phyloP scores from a whole-genome alignment of 2,113 vertebrate genomes.

The Hippocampus comes region DNA sequence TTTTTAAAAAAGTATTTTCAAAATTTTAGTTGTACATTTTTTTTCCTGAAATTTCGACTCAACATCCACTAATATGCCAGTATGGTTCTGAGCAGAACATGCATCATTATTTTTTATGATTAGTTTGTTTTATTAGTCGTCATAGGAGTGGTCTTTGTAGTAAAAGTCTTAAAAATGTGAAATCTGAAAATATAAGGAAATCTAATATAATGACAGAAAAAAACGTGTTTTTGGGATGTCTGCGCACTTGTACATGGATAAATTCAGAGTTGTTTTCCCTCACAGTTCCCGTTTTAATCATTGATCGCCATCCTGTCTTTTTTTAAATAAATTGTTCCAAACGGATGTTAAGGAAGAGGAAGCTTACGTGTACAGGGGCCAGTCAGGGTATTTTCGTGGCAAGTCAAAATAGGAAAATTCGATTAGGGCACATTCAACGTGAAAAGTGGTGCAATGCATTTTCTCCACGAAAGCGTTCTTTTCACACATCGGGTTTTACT shows the following conservation, averaged over 20 bases:
- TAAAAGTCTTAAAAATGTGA: no score
- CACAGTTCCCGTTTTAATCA: background rate
- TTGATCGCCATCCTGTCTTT: background rate
- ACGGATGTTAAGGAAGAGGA: slow-evolving; percentile 27
- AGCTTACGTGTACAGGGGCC: slow-evolving; percentile 20
- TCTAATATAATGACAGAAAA: no score
- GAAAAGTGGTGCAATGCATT: slow-evolving; percentile 3
- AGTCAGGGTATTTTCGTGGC: background rate
- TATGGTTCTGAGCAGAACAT: no score
- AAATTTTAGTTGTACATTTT: no score
- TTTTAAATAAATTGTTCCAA: background rate
- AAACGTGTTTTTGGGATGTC: no score
- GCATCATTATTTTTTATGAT: no score
- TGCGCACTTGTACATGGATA: slow-evolving; percentile 13
- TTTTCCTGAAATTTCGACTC: no score
- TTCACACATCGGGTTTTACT: slow-evolving; percentile 20
- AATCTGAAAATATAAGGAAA: no score
- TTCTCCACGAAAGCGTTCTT: background rate
- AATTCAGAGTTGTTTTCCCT: background rate
- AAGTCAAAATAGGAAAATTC: slow-evolving; percentile 9
- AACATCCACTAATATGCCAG: no score
- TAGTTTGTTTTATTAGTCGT: no score
- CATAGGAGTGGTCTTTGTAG: no score
- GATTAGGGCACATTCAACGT: slow-evolving; percentile 12
- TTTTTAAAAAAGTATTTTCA: no score